Base-by-base conservation (phyloP, 35 echinoderm and acorn worm genomes). In the Eucidaris tribuloides region DNA sequence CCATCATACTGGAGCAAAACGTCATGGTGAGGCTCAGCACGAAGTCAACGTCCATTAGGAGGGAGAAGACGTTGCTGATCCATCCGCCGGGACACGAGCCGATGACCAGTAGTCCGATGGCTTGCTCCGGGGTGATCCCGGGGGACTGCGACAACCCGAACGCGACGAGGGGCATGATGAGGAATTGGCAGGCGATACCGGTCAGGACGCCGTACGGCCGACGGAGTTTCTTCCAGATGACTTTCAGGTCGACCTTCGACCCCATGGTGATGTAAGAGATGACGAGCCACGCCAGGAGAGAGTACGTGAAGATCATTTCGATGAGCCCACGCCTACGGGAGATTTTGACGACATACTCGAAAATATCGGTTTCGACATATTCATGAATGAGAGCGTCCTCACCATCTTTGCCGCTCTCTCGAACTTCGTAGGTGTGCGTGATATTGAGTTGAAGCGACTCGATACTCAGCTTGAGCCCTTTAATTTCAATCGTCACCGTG, bases 21-120 rank as follows among this genome's bases (percentile, higher is more conserved):
- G 91, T 93, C 91, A 93, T 93, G 9, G 91, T 93, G 13, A 93
- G 46, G 45, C 91, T 93, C 0, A 93, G 58, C 15, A 79, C 77
- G 39, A 93, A 88, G 48, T 93, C 91, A 25, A 82, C 85, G 42
- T 87, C 91, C 62, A 93, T 77, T n/a, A 93, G 65, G 6, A 87
- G 42, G 17, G 85, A 74, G 25, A 93, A 93, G 19, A 93, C 78
- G 27, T 84, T 93, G 46, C 91, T 93, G 3, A 88, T 55, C 80
- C 91, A 87, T 17, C 85, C 91, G 68, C 91, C 91, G 9, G 91
- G 91, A 35, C 85, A 82, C 15, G 78, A 88, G 1, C 91, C 91
- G 35, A 83, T 86, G 29, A 87, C 78, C 0, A 93, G 45, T 0
- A 93, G 61, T 1, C 91, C 91, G 29, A 93, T 74, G 25, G 91